phyloP scores from a whole-genome alignment of 2,797 vertebrate genomes.

The Ptychobarbus kaznakovi region DNA sequence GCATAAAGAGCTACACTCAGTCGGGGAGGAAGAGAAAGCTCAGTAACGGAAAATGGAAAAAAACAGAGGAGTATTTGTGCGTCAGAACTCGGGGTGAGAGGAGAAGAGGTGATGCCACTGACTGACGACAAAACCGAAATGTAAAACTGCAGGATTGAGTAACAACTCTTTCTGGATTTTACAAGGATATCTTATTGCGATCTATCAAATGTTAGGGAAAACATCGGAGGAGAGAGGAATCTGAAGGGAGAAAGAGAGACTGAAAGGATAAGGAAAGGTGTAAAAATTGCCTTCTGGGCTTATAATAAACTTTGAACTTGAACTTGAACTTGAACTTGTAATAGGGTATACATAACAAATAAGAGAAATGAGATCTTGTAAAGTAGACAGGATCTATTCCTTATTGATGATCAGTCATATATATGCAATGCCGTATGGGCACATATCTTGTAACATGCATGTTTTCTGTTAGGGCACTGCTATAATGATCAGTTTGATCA shows the following conservation, averaged over 20 bases:
- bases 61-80: constrained; percentile 51
- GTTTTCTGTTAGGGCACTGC: not conserved
- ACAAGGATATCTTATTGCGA: constrained; percentile 73
- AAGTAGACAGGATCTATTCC: constrained; percentile 45
- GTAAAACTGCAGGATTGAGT: constrained; percentile 69
- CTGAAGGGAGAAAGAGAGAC: constrained; percentile 36
- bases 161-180: constrained; percentile 62
- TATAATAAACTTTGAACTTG: too few species aligned
- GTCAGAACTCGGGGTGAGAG: constrained; percentile 39
- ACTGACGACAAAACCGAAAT: constrained; percentile 62
- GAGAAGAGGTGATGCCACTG: constrained; percentile 17
- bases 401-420: constrained; percentile 40
- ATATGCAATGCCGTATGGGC: constrained; percentile 25
- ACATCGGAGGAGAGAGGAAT: constrained; percentile 22
- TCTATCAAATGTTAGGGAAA: constrained; percentile 53
- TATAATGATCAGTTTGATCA: not conserved
- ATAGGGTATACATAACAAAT: constrained; percentile 34
- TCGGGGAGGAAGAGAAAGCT: constrained; percentile 61
- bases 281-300: too few species aligned
- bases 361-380: constrained; percentile 50
- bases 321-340: too few species aligned
- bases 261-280: constrained; percentile 17
- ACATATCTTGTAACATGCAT: not conserved
- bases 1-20: constrained; percentile 50
- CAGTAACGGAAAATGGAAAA: constrained; percentile 63